Evolutionary conservation across 2,888 invertebrate species (phyloP), one percentile per base, ranked within the genome.

Genomic region (Fragum whitleyi): DNA sequence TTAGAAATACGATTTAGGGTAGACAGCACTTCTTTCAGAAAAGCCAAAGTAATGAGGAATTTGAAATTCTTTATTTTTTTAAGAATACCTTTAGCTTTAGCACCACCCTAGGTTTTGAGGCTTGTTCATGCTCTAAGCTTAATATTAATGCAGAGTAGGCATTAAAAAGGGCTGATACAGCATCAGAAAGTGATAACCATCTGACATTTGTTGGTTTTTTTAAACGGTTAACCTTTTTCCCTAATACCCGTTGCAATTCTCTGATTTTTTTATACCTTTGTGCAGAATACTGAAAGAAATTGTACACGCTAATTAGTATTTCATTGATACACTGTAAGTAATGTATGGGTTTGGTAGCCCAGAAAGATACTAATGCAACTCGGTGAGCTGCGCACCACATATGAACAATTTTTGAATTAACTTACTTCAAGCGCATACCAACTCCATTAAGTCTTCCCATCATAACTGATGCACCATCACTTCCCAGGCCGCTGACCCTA

Each of bases 361-460:
- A 79, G 36, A 57, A 74, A 16, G 74, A 79, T 7, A 74, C 78
- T 26, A 74, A 36, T 42, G 79, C 70, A 23, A 79, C 32, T 9
- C 79, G 28, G 36, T 78, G 78, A 16, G 78, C 74, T 26, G 76
- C 76, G 70, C 76, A 78, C 79, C 79, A 79, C 1, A 78, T 73
- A 39, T 78, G 78, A 11, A 74, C 53, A 23, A 78, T 78, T 55
- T 39, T 71, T 2, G 67, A 68, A 73, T 78, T 73, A 2, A 23
- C 59, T 21, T 26, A 11, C 61, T 74, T 74, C 62, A 68, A 21
- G 26, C 26, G 7, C 0, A 74, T 57, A 5, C 74, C 74, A 32
- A 67, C 74, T 1, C 74, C 74, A 69, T 36, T 62, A n/a, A 51
- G 5, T 32, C 23, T 42, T 7, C 78, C 78, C 61, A 53, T 74